Percentiles rank a stretch among this genome's conserved stretches.
These are phyloP conservation scores for Piscicola geometra DNA, from an alignment of 2,888 invertebrate species.

Conservation along the genomic window DNA sequence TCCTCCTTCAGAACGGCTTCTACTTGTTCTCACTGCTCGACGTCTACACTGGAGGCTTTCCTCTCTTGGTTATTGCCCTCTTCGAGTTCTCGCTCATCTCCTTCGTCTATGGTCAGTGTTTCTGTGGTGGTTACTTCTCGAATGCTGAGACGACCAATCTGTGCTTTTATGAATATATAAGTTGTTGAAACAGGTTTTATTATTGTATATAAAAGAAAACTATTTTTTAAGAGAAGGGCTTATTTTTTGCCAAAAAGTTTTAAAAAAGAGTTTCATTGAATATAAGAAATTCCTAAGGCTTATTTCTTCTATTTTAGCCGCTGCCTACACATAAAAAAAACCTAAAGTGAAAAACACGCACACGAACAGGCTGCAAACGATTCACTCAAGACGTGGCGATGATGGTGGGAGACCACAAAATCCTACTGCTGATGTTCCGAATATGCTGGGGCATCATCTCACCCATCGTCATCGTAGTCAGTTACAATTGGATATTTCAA, in stretches of 20 bases:
- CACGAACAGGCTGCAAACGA: slow-evolving; percentile 48
- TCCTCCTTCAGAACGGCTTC: slow-evolving; percentile 49
- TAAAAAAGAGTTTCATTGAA: too few species aligned
- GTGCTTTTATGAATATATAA: too few species aligned
- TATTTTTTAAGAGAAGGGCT: too few species aligned
- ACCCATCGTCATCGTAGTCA: slow-evolving; percentile 51
- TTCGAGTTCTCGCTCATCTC: slow-evolving; percentile 51
- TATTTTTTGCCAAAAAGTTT: too few species aligned
- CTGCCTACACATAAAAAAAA: too few species aligned
- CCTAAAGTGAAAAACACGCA: neutral
- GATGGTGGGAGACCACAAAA: slow-evolving; percentile 53
- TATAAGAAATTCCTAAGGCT: too few species aligned
- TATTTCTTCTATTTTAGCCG: too few species aligned
- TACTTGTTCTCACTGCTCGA: slow-evolving; percentile 54
- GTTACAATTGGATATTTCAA: slow-evolving; percentile 32
- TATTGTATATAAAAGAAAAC: too few species aligned
- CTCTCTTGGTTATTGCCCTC: slow-evolving; percentile 54
- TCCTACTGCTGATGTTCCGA: slow-evolving; percentile 50
- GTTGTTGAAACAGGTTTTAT: too few species aligned
- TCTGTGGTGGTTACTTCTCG: too few species aligned
- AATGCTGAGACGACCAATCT: too few species aligned
- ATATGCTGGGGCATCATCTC: slow-evolving; percentile 51
- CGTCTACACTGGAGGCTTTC: slow-evolving; percentile 52
- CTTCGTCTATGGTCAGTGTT: slow-evolving; percentile 55
- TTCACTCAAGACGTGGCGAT: slow-evolving; percentile 52